Evolutionary conservation across 2,113 vertebrate genomes (phyloP).

Genomic region (Lasiurus borealis): DNA sequence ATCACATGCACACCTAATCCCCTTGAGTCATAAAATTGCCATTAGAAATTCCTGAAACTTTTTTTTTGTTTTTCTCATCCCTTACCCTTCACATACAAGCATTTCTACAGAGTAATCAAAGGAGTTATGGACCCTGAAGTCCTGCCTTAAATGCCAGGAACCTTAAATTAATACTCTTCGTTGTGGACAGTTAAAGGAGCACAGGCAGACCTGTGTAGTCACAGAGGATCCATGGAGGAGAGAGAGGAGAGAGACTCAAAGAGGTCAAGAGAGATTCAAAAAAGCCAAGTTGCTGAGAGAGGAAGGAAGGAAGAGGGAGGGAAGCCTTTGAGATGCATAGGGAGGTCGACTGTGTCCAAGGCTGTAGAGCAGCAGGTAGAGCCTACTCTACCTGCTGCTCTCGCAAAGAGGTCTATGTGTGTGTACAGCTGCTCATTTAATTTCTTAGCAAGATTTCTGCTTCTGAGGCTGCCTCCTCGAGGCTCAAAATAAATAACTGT

Average conservation of each 20-base stretch:
- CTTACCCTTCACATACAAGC: neutral
- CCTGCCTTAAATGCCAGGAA: neutral
- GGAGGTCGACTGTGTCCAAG: rapidly evolving
- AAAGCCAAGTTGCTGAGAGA: neutral
- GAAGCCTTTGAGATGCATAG: neutral
- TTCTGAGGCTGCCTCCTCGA: neutral
- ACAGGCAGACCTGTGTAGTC: neutral
- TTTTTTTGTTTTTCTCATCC: neutral
- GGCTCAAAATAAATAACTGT: neutral
- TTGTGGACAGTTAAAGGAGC: neutral
- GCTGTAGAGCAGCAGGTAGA: neutral
- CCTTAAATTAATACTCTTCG: neutral
- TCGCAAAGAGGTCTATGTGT: neutral
- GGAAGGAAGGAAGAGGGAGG: neutral
- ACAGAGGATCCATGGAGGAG: neutral
- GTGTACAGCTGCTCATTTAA: neutral
- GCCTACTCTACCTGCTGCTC: too few relatives aligned
- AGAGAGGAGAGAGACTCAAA: neutral
- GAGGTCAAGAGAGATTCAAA: neutral
- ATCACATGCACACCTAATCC: neutral
- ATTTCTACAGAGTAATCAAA: neutral
- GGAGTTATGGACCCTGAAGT: neutral
- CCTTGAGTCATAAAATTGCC: neutral
- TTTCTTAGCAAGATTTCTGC: neutral
- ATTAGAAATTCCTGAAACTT: neutral